Conservation (phyloP, 2,113 vertebrate genomes). For the Leptocoma aspasia region DNA sequence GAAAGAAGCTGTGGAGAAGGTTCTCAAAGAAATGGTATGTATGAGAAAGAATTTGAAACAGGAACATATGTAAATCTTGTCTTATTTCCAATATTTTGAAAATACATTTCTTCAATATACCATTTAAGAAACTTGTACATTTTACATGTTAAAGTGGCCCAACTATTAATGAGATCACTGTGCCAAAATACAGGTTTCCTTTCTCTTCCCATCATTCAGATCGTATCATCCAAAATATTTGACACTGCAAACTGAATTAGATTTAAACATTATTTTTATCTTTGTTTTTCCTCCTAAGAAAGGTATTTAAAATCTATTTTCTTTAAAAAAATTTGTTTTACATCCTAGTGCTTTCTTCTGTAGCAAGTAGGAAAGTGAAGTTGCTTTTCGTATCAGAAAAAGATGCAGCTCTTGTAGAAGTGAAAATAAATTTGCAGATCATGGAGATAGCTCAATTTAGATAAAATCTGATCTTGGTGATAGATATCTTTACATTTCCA, state of each 20-base stretch:
- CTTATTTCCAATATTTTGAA: not conserved
- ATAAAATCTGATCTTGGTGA: not conserved
- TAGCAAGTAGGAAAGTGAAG: not conserved
- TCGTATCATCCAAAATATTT: not conserved
- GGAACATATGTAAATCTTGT: not conserved
- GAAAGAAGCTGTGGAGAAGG: conserved; percentile 74
- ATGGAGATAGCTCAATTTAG: not conserved
- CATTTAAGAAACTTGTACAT: not conserved
- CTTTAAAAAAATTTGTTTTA: not conserved
- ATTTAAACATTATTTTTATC: not conserved
- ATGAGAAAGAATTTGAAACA: conserved; percentile 1
- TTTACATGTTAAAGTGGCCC: not conserved
- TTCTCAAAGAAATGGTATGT: conserved; percentile 85
- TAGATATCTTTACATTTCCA: not conserved
- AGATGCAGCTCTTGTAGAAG: not conserved
- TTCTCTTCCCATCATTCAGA: not conserved
- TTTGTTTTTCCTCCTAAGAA: not conserved
- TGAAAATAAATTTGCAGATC: not conserved
- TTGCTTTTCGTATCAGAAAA: not conserved
- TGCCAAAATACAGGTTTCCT: not conserved
- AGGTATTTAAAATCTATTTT: not conserved
- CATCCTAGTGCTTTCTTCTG: not conserved
- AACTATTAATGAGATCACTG: not conserved
- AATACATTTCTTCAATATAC: not conserved
- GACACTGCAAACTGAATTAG: not conserved